Base-by-base conservation (phyloP, 2,888 invertebrate species). In the Trisateles emortualis region DNA sequence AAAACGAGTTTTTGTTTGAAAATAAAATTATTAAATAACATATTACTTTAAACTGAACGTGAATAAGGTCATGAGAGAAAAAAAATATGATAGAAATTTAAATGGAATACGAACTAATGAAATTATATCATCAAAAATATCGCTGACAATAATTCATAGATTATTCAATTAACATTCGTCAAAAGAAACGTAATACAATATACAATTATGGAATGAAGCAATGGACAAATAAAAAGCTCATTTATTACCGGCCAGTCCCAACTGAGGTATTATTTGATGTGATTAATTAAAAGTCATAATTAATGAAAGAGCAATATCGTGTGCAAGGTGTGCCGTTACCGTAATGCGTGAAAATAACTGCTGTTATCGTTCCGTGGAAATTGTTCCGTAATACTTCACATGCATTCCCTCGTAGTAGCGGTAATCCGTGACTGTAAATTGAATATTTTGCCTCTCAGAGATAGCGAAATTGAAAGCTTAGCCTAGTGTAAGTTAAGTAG, bases 251-350 rank as follows among this genome's bases (percentile, higher is more conserved):
- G 51, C 53, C 50, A 33, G 61, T 62, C 76, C 75, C 77, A 73
- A 73, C 64, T 63, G 73, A 76, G 72, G 76, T 78, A 79, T 78
- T 78, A 80, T 82, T 84, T 80, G 75, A 78, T 81, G 72, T 83
- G 76, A 86, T 85, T 84, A 85, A 87, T 86, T 87, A 81, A 84
- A 82, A 81, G 66, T 72, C 66, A 79, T 85, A 85, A 86, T 87
- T 84, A 86, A 86, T 86, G 75, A 78, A 81, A 83, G 78, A 79
- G 78, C 77, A 75, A 78, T 83, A 81, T 54, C 59, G 64, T 70
- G 71, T 73, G 73, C 68, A 64, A 74, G 77, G 74, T 67, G 74
- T 59, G 68, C 64, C 65, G 55, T 60, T 55, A 59, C 55, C 52
- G 49, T 55, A 59, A 42, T 49, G 52, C 52, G 54, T 56, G 54